Evolutionary conservation across 2,797 vertebrate species (phyloP).

Genomic region (Gadopsis marmoratus): DNA sequence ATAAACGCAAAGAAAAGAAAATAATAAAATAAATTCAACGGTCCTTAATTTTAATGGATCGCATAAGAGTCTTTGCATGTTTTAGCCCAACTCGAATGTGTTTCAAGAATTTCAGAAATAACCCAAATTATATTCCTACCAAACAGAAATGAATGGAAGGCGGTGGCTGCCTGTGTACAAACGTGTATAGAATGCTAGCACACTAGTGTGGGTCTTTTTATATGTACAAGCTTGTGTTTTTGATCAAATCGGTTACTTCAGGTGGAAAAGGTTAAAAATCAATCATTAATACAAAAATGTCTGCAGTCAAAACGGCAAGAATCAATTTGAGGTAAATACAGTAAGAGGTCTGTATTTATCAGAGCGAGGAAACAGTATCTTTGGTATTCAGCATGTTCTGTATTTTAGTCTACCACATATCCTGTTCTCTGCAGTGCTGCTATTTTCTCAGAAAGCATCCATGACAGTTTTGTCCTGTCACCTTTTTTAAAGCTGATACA

Average conservation of each 20-base stretch:
- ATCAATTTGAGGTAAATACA: neutral
- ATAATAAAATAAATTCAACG: neutral
- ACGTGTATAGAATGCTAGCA: too few species aligned
- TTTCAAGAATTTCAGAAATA: neutral
- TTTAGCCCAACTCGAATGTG: neutral
- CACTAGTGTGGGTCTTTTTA: neutral
- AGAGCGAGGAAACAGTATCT: neutral
- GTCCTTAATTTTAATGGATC: neutral
- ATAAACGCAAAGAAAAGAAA: neutral
- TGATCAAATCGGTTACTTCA: neutral
- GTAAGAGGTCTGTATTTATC: neutral
- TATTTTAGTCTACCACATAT: constrained; percentile 6
- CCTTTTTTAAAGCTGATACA: constrained; percentile 9
- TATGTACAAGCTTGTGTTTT: neutral
- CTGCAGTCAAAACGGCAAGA: neutral
- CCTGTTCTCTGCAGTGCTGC: constrained; percentile 23
- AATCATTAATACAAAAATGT: neutral
- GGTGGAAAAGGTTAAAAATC: neutral
- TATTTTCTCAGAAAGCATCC: constrained; percentile 23
- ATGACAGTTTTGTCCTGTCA: constrained; percentile 19
- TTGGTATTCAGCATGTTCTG: constrained; percentile 2
- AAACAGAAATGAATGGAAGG: neutral
- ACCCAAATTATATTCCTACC: neutral
- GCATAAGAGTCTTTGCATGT: neutral
- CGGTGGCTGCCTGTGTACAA: neutral